A percentile compares a stretch with the other conserved stretches of the same genome.
Conservation (phyloP, 2,113 vertebrate species). For the Ophthalmolycus amberensis region DNA sequence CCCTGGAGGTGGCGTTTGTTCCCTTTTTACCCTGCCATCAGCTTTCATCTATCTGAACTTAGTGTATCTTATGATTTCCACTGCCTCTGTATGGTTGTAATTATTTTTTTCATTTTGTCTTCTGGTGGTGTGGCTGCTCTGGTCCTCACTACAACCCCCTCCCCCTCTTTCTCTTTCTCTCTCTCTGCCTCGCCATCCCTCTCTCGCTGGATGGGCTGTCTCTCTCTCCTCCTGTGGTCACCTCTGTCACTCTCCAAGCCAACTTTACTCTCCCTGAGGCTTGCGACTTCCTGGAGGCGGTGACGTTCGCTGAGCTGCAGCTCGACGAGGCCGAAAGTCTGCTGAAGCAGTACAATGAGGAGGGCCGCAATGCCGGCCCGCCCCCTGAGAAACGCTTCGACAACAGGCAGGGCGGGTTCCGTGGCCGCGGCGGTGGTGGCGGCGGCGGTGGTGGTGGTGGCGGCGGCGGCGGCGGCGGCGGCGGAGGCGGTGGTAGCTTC, state of each 20-base stretch:
- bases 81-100: conserved; percentile 66
- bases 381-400: conserved; percentile 93
- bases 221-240: conserved; percentile 63
- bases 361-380: conserved; percentile 89
- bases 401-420: conserved; percentile 85
- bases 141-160: conserved; percentile 75
- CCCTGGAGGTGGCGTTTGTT: conserved; percentile 77
- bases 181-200: conserved; percentile 45
- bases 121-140: conserved; percentile 80
- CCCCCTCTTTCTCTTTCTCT: conserved; percentile 29
- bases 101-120: conserved; percentile 75
- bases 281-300: conserved; percentile 90
- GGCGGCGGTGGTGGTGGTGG: conserved; percentile 77
- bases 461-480: conserved; percentile 80
- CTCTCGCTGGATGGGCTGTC: conserved; percentile 64
- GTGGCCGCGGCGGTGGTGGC: conserved; percentile 82
- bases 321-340: conserved; percentile 88
- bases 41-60: conserved; percentile 70
- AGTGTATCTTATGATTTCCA: conserved; percentile 54
- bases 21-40: conserved; percentile 64
- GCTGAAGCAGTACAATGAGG: conserved; percentile 91
- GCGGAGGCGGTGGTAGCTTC: conserved; percentile 82
- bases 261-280: conserved; percentile 90
- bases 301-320: conserved; percentile 87
- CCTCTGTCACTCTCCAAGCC: conserved; percentile 79